These are phyloP conservation scores for Pycnonotus jocosus DNA, from an alignment of 2,113 vertebrate genomes.

Conservation along the genomic window DNA sequence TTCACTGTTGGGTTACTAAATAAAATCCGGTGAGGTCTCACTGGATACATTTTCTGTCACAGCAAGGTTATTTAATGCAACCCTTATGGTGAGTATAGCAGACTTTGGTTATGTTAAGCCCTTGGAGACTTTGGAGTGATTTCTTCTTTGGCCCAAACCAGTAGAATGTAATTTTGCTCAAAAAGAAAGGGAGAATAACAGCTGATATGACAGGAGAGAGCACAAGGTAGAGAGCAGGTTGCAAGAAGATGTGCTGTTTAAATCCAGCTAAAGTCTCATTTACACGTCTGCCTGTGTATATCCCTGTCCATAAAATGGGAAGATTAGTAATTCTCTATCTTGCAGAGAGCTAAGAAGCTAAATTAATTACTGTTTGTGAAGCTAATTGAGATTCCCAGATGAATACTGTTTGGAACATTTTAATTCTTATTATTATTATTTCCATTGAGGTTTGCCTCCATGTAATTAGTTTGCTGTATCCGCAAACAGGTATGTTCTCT, in stretches of 20 bases:
- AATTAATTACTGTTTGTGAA: conserved; percentile 55
- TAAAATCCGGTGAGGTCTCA: neutral
- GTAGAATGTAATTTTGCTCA: neutral
- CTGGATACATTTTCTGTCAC: neutral
- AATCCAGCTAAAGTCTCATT: neutral
- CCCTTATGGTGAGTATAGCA: neutral
- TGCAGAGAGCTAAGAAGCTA: neutral
- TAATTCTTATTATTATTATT: conserved; percentile 44
- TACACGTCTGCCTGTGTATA: neutral
- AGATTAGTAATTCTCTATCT: conserved; percentile 3
- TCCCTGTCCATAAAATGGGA: neutral
- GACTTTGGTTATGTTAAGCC: neutral
- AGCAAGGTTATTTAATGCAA: neutral
- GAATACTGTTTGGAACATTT: conserved; percentile 16
- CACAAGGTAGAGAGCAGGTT: neutral
- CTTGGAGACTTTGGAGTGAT: neutral
- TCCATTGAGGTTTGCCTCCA: neutral
- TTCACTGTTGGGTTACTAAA: neutral
- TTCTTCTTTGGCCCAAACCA: neutral
- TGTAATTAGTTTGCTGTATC: conserved; percentile 20
- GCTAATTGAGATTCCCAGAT: conserved; percentile 44
- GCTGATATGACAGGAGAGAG: neutral
- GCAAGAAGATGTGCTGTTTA: neutral
- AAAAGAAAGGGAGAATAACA: neutral
- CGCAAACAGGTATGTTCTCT: conserved; percentile 22